These are phyloP conservation scores for Solea solea DNA, from an alignment of 2,113 vertebrate genomes.

Conservation along the genomic window DNA sequence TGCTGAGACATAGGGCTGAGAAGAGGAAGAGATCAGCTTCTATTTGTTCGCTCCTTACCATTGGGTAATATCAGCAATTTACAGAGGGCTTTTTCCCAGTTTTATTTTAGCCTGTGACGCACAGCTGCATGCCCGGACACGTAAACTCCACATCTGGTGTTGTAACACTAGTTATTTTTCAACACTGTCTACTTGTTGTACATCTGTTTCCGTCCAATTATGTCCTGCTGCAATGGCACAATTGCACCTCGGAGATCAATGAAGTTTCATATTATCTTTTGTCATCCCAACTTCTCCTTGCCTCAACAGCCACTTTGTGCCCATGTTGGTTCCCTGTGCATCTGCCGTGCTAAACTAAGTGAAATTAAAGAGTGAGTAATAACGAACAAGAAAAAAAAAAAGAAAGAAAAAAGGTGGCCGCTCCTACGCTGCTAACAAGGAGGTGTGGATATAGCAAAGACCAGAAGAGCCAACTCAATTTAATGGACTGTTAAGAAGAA, in stretches of 20 bases:
- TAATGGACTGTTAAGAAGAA: constrained; percentile 63
- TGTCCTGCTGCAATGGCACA: not conserved
- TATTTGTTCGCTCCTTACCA: constrained; percentile 34
- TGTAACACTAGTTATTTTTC: constrained; percentile 2
- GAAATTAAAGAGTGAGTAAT: constrained; percentile 53
- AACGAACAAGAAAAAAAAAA: constrained; percentile 20
- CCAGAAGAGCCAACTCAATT: constrained; percentile 50
- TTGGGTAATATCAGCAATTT: constrained; percentile 18
- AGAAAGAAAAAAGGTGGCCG: constrained; percentile 25
- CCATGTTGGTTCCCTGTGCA: constrained; percentile 19
- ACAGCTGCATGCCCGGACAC: not conserved
- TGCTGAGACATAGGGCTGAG: constrained; percentile 44
- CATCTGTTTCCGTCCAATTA: constrained; percentile 29
- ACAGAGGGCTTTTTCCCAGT: not conserved
- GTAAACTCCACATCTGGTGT: constrained; percentile 12
- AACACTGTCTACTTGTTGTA: constrained; percentile 1
- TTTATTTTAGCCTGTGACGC: not conserved
- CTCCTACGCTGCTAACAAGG: constrained; percentile 23
- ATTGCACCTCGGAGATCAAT: constrained; percentile 36
- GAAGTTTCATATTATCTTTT: constrained; percentile 34
- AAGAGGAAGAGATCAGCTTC: constrained; percentile 44
- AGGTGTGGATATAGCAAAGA: constrained; percentile 65
- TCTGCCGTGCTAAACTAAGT: constrained; percentile 40
- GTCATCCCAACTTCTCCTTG: constrained; percentile 22
- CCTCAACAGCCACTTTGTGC: constrained; percentile 33